Evolutionary conservation across 2,113 vertebrate genomes (phyloP).

Genomic region (Tiliqua scincoides): DNA sequence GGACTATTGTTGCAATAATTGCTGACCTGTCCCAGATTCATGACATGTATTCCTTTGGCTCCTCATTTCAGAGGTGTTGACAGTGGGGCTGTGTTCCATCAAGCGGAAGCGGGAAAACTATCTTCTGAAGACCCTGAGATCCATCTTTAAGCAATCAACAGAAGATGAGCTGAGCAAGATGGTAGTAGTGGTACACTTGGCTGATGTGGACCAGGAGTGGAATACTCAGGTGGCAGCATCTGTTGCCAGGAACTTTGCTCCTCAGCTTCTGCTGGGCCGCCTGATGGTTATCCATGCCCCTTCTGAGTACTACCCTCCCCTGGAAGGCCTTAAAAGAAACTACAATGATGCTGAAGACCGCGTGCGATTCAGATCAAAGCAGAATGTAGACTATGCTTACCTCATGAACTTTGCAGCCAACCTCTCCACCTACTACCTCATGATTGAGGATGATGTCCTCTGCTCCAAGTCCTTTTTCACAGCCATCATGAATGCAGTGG

Average conservation of each 20-base stretch:
- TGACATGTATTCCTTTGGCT: not conserved
- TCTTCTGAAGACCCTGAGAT: conserved; percentile 80
- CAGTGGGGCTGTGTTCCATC: conserved; percentile 79
- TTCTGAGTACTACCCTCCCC: conserved; percentile 67
- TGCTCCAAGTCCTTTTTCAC: conserved; percentile 78
- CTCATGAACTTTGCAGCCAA: conserved; percentile 81
- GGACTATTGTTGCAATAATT: not conserved
- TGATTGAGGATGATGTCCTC: conserved; percentile 83
- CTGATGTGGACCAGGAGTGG: conserved; percentile 75
- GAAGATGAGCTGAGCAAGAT: conserved; percentile 78
- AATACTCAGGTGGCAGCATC: conserved; percentile 41
- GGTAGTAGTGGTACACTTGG: conserved; percentile 87
- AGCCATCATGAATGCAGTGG: conserved; percentile 70
- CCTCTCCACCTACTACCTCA: conserved; percentile 85
- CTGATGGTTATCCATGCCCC: conserved; percentile 80
- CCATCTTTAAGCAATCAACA: conserved; percentile 82
- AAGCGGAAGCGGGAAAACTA: conserved; percentile 71
- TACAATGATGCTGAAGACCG: conserved; percentile 75
- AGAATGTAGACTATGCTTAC: conserved; percentile 86
- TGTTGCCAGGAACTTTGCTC: conserved; percentile 69
- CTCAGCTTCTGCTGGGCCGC: conserved; percentile 69
- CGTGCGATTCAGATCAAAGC: conserved; percentile 84
- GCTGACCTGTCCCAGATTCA: not conserved
- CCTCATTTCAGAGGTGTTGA: conserved; percentile 77
- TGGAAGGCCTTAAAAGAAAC: conserved; percentile 79